These are phyloP conservation scores for Halocaridina rubra DNA, from an alignment of 2,888 invertebrate genomes.

Conservation along the genomic window DNA sequence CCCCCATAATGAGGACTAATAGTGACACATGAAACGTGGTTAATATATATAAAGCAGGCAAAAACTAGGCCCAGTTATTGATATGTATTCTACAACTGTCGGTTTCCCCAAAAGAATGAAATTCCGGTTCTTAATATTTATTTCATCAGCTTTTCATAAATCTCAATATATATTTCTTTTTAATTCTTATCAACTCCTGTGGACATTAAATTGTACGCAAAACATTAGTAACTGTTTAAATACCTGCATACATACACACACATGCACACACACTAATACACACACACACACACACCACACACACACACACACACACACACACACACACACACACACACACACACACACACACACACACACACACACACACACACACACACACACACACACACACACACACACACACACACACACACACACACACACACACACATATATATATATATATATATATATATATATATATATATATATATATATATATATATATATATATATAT, in stretches of 20 bases:
- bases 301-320: slow-evolving; percentile 16
- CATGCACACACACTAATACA: neutral
- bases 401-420: slow-evolving; percentile 1
- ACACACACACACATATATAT: neutral
- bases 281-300: neutral
- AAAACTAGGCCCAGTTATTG: too few species aligned
- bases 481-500: slow-evolving; percentile 5
- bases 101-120: too few species aligned
- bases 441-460: slow-evolving; percentile 21
- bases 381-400: slow-evolving; percentile 1
- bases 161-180: too few species aligned
- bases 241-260: neutral
- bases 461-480: slow-evolving; percentile 15
- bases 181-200: too few species aligned
- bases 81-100: too few species aligned
- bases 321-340: slow-evolving; percentile 3
- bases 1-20: too few species aligned
- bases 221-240: too few species aligned
- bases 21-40: too few species aligned
- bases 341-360: neutral
- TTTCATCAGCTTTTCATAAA: too few species aligned
- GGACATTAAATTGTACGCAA: too few species aligned
- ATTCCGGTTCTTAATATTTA: too few species aligned
- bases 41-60: too few species aligned
- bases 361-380: neutral